Percentiles rank a stretch among this genome's conserved stretches.
phyloP scores from a whole-genome alignment of 2,888 invertebrate genomes.

The Cataglyphis cursor region DNA sequence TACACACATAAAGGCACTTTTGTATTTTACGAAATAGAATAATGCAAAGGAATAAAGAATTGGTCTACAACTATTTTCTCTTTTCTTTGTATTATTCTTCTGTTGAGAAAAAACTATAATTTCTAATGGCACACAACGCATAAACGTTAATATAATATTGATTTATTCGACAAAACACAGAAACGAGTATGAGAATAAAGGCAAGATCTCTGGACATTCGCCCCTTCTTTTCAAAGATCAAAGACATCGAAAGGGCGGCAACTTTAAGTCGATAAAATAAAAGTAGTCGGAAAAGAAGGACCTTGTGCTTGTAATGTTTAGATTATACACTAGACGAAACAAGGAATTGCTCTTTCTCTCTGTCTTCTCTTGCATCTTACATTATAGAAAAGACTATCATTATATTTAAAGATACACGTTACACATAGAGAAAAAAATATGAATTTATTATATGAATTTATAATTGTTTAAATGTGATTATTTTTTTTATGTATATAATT shows the following conservation, averaged over 20 bases:
- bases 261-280: slow-evolving; percentile 22
- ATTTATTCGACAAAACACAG: slow-evolving; percentile 17
- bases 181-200: neutral
- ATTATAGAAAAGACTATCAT: neutral
- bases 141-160: neutral
- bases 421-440: neutral
- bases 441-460: too few relatives aligned
- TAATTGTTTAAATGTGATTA: neutral
- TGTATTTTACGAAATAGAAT: neutral
- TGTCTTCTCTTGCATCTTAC: neutral
- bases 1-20: neutral
- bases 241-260: neutral
- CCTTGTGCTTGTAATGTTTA: neutral
- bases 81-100: neutral
- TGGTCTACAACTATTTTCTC: slow-evolving; percentile 13
- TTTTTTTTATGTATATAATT: neutral
- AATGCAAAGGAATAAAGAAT: neutral
- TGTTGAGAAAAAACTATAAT: neutral
- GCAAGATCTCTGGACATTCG: slow-evolving; percentile 1
- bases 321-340: slow-evolving; percentile 11
- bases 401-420: neutral
- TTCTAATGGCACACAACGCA: neutral
- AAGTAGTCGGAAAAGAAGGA: neutral
- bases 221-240: neutral
- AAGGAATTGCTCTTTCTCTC: neutral